Evolutionary conservation across 2,888 invertebrate species (phyloP).

Genomic region (Cataglyphis altisquamis): DNA sequence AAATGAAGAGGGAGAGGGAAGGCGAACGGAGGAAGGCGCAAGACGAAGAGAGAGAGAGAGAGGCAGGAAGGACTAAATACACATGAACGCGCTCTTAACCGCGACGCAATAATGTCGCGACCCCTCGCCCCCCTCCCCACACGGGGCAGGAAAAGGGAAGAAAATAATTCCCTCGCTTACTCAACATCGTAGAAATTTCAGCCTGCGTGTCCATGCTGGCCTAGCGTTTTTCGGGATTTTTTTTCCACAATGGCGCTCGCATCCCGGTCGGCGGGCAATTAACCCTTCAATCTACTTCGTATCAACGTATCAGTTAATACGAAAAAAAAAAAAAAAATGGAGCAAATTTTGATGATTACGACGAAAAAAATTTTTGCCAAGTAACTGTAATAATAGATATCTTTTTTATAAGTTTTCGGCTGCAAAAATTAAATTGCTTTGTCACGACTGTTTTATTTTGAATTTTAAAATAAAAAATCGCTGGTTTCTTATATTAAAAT

Average conservation of each 20-base stretch:
- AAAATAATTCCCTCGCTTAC: constrained; percentile 48
- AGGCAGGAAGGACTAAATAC: constrained; percentile 52
- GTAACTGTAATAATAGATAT: no score
- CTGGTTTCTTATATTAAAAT: no score
- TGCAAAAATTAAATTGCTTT: no score
- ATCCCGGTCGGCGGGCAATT: constrained; percentile 24
- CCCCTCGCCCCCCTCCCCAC: constrained; percentile 68
- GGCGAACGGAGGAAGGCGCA: neutral
- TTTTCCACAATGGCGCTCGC: constrained; percentile 32
- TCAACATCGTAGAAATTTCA: constrained; percentile 42
- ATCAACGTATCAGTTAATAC: constrained; percentile 24
- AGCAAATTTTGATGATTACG: neutral
- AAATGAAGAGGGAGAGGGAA: constrained; percentile 8
- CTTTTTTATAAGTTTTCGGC: no score
- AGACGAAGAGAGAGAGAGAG: neutral
- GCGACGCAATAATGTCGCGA: constrained; percentile 74
- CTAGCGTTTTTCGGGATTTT: constrained; percentile 34
- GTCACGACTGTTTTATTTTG: no score
- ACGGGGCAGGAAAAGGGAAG: constrained; percentile 1
- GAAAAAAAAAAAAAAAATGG: neutral
- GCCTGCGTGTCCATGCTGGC: constrained; percentile 11
- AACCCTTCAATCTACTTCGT: constrained; percentile 26
- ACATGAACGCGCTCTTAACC: constrained; percentile 74
- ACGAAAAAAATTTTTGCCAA: no score
- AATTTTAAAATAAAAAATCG: no score